phyloP scores from a whole-genome alignment of 2,888 invertebrate genomes.

The Melieria crassipennis region DNA sequence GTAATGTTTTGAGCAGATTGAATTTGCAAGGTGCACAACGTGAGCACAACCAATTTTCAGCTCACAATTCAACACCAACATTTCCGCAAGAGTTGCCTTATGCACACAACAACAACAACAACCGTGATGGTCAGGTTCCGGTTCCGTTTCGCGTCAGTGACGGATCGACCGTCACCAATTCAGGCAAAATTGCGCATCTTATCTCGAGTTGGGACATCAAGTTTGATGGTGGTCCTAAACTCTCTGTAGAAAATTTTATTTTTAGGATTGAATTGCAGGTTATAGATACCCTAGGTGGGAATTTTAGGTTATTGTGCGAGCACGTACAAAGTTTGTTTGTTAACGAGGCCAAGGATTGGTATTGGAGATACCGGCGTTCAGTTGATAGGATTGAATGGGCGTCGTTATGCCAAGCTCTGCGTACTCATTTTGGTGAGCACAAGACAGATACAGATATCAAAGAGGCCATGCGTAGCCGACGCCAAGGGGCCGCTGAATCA shows the following conservation, averaged over 20 bases:
- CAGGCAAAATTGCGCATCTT: not conserved
- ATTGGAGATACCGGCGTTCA: constrained; percentile 20
- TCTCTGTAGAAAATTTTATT: constrained; percentile 13
- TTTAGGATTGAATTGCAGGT: constrained; percentile 14
- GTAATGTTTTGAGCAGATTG: not conserved
- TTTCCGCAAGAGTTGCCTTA: constrained; percentile 5
- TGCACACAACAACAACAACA: not conserved
- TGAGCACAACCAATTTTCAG: not conserved
- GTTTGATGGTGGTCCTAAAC: not conserved
- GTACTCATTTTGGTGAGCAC: constrained; percentile 22
- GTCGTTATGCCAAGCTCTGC: constrained; percentile 26
- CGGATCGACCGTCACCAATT: no score
- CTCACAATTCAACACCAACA: not conserved
- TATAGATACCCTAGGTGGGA: constrained; percentile 6
- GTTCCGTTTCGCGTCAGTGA: not conserved
- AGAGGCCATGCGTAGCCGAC: constrained; percentile 13
- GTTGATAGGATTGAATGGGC: constrained; percentile 15
- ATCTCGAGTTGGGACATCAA: constrained; percentile 8
- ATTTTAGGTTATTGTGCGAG: constrained; percentile 17
- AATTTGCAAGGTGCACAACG: not conserved
- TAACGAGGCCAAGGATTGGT: constrained; percentile 23
- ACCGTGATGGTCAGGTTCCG: not conserved
- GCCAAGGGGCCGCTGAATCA: constrained; percentile 11
- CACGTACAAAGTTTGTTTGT: constrained; percentile 7
- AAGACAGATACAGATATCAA: constrained; percentile 24